Evolutionary conservation across 1,140 invertebrate genomes (phyloP).

Genomic region (Drosophila takahashii): DNA sequence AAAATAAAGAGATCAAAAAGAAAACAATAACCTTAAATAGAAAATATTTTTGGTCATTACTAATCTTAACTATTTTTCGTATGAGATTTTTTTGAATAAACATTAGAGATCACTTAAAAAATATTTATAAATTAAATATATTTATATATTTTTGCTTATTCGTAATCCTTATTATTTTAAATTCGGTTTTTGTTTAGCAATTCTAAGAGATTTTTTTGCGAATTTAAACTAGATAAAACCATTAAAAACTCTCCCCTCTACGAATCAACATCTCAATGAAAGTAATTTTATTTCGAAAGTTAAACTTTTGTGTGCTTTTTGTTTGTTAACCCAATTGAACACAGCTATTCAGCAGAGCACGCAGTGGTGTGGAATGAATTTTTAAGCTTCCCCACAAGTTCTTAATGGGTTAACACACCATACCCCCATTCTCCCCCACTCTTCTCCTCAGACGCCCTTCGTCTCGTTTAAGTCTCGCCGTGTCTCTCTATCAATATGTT

Average conservation of each 20-base stretch:
- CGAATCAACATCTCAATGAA: neutral
- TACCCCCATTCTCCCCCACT: neutral
- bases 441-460: neutral
- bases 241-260: neutral
- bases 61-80: too few relatives aligned
- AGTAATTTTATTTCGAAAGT: constrained; percentile 13
- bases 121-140: too few relatives aligned
- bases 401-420: constrained; percentile 45
- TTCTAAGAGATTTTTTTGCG: neutral
- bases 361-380: constrained; percentile 5
- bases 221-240: neutral
- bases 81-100: neutral
- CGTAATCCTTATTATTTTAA: too few relatives aligned
- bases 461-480: constrained; percentile 32
- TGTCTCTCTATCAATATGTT: constrained; percentile 74
- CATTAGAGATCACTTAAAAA: too few relatives aligned
- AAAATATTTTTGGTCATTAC: too few relatives aligned
- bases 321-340: constrained; percentile 8
- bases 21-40: too few relatives aligned
- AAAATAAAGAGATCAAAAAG: too few relatives aligned
- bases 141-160: too few relatives aligned
- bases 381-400: constrained; percentile 19
- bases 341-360: neutral
- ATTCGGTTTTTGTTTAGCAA: too few relatives aligned
- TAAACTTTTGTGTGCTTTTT: constrained; percentile 9